Conservation (phyloP, 2,888 invertebrate species). For the Pseudococcus viburni region DNA sequence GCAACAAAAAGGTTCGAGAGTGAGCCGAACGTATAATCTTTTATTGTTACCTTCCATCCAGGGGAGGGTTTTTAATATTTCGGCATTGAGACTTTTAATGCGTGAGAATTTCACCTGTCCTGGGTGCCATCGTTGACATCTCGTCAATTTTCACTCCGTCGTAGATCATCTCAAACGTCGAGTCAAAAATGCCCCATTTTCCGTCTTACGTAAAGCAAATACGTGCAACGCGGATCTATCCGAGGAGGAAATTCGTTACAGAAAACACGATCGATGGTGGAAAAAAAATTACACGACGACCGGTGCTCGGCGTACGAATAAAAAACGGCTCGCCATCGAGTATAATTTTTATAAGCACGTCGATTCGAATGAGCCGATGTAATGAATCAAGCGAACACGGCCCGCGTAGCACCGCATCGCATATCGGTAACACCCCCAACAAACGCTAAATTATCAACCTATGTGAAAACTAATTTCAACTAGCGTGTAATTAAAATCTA, state of each 20-base stretch:
- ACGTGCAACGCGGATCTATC: background rate
- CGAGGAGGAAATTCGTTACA: conserved; percentile 50
- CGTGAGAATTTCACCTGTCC: conserved; percentile 38
- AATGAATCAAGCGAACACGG: conserved; percentile 58
- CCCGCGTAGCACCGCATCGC: conserved; percentile 9
- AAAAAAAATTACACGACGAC: conserved; percentile 38
- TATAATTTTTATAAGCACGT: conserved; percentile 40
- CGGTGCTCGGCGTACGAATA: background rate
- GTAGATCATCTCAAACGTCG: background rate
- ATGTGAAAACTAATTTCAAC: conserved; percentile 62
- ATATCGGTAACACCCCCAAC: conserved; percentile 56
- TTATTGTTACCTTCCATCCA: background rate
- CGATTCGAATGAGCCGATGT: conserved; percentile 49
- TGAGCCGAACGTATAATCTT: background rate
- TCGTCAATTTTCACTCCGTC: background rate
- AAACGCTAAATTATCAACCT: conserved; percentile 59
- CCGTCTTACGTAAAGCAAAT: background rate
- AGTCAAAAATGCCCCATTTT: background rate
- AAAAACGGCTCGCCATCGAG: background rate
- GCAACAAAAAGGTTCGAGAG: background rate
- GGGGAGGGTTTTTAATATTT: background rate
- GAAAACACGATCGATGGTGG: background rate
- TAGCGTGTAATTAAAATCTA: conserved; percentile 62
- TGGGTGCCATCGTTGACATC: background rate
- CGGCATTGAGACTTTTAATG: background rate